Conservation (phyloP, 2,888 invertebrate genomes). For the Maniola hyperantus region DNA sequence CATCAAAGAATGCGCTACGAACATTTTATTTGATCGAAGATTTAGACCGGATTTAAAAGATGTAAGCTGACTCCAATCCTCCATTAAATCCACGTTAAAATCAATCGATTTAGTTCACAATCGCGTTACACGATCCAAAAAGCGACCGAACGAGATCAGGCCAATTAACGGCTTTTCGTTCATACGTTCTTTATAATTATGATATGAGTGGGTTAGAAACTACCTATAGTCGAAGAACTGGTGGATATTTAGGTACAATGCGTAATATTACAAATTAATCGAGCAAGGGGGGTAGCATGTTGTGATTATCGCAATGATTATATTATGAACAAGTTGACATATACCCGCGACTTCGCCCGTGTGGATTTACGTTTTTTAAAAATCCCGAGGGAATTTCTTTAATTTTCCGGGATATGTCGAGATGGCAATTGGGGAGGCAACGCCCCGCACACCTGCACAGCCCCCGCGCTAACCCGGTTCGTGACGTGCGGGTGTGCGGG, state of each 20-base stretch:
- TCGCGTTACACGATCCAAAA: slow-evolving; percentile 28
- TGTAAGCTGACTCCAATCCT: background rate
- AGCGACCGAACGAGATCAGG: slow-evolving; percentile 45
- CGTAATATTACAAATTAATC: no score
- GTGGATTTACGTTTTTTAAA: no score
- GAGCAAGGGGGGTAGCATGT: no score
- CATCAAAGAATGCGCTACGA: slow-evolving; percentile 3
- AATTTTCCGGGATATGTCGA: no score
- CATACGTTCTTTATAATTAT: slow-evolving; percentile 40
- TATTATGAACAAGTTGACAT: no score
- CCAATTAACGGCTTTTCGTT: slow-evolving; percentile 59
- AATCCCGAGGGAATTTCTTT: no score
- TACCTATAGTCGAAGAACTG: background rate
- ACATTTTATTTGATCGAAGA: background rate
- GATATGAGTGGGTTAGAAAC: slow-evolving; percentile 21
- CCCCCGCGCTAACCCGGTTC: no score
- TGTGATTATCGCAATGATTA: no score
- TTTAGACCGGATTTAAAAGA: background rate
- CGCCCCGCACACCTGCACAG: no score
- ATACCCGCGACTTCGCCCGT: no score
- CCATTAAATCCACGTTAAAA: slow-evolving; percentile 17
- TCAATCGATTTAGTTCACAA: slow-evolving; percentile 24
- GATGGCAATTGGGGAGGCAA: no score
- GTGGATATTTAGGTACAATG: background rate
- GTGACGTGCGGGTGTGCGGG: no score